Evolutionary conservation across 2,797 vertebrate species (phyloP), one percentile per base, ranked within the genome.

Genomic region (Manis pentadactyla): DNA sequence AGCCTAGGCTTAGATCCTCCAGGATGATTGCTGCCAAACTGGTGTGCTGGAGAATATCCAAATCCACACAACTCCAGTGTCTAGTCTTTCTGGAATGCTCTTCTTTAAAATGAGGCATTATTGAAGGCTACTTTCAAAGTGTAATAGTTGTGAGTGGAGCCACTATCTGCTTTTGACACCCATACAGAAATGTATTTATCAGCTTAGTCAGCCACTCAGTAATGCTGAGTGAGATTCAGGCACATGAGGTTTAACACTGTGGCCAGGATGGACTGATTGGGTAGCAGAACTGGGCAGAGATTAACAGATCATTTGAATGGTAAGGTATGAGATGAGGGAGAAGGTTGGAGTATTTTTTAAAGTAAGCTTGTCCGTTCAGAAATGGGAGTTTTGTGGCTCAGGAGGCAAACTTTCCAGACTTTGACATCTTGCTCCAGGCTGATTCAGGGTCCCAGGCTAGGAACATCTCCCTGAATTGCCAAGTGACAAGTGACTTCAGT

Each of bases 71-170:
- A 79, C 23, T 93, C 79, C 29, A 9, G 9, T 91, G 2, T 91
- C 69, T 92, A 42, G 59, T 46, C 68, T 88, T 96, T 85, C 68
- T 90, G 19, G 15, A 73, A 78, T 88, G n/a, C 19, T 88, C 3
- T 94, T 81, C 9, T 83, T 92, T 77, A 55, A 75, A 57, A 13
- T 85, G 88, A 75, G 39, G 1, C 42, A 71, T 89, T 88, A 69
- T 29, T 55, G 71, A 95, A 82, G 29, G 6, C 18, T 93, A 1
- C 13, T 93, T 92, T 42, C 13, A 77, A 93, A 79, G 27, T 39
- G 4, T 85, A 27, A 53, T 57, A 81, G 13, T 73, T 93, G 46
- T 51, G 61, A 53, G 49, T 55, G 3, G 59, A 53, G 12, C 11
- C 8, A 5, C 66, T 93, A 73, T 77, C 34, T 59, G 37, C 12